A percentile compares a stretch with the other conserved stretches of the same genome.
Evolutionary conservation across 92 coral and sea anemone species (phyloP).

Genomic region (Siderastrea siderea): DNA sequence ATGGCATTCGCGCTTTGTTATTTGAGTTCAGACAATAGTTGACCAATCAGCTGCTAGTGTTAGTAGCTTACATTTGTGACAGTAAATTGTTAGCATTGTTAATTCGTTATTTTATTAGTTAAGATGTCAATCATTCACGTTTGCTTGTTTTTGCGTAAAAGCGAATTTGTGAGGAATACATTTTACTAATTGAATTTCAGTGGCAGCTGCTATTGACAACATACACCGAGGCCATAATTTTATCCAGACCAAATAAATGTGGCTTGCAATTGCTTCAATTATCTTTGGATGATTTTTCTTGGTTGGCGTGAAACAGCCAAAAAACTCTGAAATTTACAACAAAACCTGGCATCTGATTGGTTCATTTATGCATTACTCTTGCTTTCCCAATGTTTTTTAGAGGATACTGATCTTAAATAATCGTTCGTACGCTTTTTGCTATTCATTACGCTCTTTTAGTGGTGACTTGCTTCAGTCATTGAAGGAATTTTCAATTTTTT

Average conservation of each 20-base stretch:
- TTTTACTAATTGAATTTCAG: not conserved
- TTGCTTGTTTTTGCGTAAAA: not conserved
- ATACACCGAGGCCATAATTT: not conserved
- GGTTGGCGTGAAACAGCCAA: not conserved
- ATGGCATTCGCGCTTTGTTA: constrained; percentile 18
- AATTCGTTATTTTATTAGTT: not conserved
- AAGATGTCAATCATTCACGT: not conserved
- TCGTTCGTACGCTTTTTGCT: too few relatives aligned
- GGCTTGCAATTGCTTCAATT: constrained; percentile 1
- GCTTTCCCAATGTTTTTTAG: too few relatives aligned
- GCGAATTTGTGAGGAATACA: not conserved
- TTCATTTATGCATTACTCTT: not conserved
- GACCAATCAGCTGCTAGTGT: constrained; percentile 28
- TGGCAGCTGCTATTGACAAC: not conserved
- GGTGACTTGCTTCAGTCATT: too few relatives aligned
- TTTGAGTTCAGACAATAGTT: constrained; percentile 19
- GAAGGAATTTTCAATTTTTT: too few relatives aligned
- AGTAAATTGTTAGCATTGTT: not conserved
- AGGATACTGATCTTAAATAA: too few relatives aligned
- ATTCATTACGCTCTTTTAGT: too few relatives aligned
- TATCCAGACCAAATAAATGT: too few relatives aligned
- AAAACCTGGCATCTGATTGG: not conserved
- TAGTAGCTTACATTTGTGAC: constrained; percentile 38
- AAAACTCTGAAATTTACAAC: not conserved
- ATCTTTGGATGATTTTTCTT: not conserved